Evolutionary conservation across 2,113 vertebrate species (phyloP).

Genomic region (Hucho hucho): DNA sequence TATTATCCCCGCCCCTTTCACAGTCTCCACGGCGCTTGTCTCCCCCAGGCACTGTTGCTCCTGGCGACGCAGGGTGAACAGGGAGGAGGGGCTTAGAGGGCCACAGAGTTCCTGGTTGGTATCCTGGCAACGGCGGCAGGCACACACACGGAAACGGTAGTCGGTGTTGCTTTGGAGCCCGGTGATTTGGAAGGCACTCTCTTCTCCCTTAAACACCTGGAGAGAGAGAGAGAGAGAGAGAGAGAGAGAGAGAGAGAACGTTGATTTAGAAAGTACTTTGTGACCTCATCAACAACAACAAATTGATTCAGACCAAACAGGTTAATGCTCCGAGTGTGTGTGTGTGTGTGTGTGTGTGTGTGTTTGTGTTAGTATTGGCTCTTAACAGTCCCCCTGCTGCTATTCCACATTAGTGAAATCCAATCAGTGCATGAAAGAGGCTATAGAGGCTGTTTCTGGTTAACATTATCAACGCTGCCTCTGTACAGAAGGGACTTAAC

Average conservation of each 20-base stretch:
- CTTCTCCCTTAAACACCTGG: conserved; percentile 97
- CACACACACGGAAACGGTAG: conserved; percentile 95
- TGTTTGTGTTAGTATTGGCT: background rate
- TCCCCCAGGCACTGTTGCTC: conserved; percentile 76
- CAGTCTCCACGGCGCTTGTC: conserved; percentile 61
- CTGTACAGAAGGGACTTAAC: background rate
- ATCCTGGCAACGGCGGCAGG: conserved; percentile 89
- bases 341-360: background rate
- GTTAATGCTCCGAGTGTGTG: background rate
- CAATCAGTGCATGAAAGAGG: background rate
- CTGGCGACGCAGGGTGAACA: conserved; percentile 81
- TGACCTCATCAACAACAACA: background rate
- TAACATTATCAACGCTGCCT: background rate
- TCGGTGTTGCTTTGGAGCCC: conserved; percentile 94
- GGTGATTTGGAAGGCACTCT: conserved; percentile 87
- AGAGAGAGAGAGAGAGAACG: background rate
- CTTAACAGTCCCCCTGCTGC: background rate
- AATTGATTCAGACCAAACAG: background rate
- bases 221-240: background rate
- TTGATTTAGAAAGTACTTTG: background rate
- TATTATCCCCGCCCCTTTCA: conserved; percentile 80
- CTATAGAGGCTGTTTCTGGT: background rate
- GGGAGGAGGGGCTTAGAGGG: conserved; percentile 90
- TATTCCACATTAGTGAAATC: background rate
- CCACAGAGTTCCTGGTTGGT: conserved; percentile 92